A percentile compares a stretch with the other conserved stretches of the same genome.
Conservation (phyloP, 2,797 vertebrate genomes). For the Cuculus canorus region DNA sequence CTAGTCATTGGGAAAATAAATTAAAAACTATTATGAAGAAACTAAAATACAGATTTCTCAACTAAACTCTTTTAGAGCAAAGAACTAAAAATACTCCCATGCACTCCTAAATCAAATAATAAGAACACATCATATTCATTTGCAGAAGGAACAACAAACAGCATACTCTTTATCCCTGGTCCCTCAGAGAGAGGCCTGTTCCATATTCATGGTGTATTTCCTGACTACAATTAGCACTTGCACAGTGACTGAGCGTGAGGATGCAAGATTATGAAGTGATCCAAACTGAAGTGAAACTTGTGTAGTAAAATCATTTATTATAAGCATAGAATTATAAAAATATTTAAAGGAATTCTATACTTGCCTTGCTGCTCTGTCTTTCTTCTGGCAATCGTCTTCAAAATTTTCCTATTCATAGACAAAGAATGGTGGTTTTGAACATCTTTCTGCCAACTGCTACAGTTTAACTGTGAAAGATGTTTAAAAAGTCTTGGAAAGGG, state of each 20-base stretch:
- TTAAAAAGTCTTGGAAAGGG: neutral
- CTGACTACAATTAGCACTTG: conserved; percentile 33
- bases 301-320: neutral
- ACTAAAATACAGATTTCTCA: neutral
- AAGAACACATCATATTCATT: neutral
- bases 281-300: neutral
- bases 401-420: neutral
- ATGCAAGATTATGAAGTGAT: conserved; percentile 33
- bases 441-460: neutral
- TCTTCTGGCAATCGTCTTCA: neutral
- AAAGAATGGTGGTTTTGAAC: neutral
- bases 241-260: neutral
- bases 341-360: neutral
- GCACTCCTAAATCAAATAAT: conserved; percentile 21
- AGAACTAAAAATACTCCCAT: neutral
- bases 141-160: neutral
- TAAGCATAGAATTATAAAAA: neutral
- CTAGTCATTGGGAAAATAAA: neutral
- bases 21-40: neutral
- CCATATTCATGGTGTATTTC: conserved; percentile 16
- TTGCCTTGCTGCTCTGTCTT: neutral
- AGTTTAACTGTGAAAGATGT: neutral
- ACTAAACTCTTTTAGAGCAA: neutral
- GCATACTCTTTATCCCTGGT: neutral
- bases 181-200: neutral